Evolutionary conservation across 2,113 vertebrate species (phyloP), one percentile per base, ranked within the genome.

Genomic region (Cyanoramphus novaezelandiae): DNA sequence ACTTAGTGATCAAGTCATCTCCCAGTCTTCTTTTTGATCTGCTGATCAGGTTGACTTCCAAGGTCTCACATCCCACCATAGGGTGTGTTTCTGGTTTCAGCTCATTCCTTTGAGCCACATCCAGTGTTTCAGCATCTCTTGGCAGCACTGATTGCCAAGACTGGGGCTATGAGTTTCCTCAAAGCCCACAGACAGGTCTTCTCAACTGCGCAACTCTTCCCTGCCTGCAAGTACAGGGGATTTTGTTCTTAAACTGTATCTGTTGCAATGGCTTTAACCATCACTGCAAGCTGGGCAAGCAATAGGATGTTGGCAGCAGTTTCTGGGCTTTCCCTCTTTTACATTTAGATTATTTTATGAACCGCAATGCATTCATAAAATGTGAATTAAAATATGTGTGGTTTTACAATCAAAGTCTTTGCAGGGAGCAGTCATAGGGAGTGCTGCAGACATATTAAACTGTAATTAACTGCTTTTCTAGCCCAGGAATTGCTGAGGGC

Each of bases 381-480:
- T 28, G 3, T 70, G 53, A 88, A 91, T 64, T 90, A 88, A 95
- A 92, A 20, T 71, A 57, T 2, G 2, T 82, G 79, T 86, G 90
- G 88, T 69, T 92, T 94, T 92, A 63, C 41, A 92, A 64, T 86
- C 82, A 47, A 60, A 88, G 59, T 55, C 82, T 25, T 93, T 72
- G 60, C 86, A 76, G 14, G 83, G 81, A 88, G 82, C 3, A 11
- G 60, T 64, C 84, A 62, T 1, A 1, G 89, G 71, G 49, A 33
- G 28, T 71, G 81, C 82, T 93, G 75, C 55, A 46, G 41, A 68
- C 2, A 0, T 76, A 28, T 64, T 92, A 92, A 92, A 77, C 62
- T 92, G 65, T 97, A 92, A 89, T 85, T 88, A 78, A 88, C 82
- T 82, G 63, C 74, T 89, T 59, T 43, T 90, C 18, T 46, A 47